Percentiles rank a stretch among this genome's conserved stretches.
Conservation (phyloP, 2,888 invertebrate genomes). For the Argyresthia albistria region DNA sequence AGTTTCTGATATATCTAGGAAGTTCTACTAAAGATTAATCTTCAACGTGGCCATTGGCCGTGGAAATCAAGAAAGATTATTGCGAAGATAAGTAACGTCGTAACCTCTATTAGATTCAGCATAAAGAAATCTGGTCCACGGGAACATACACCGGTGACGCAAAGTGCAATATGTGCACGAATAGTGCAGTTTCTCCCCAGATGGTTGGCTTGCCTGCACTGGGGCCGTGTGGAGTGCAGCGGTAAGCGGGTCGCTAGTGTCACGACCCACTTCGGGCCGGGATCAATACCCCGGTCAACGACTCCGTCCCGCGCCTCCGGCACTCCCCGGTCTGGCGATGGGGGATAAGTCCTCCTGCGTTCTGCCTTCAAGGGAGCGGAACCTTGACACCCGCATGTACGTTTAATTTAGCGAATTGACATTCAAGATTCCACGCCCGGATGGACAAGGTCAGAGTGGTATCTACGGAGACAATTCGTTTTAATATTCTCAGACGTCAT, state of each 20-base stretch:
- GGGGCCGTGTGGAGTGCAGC: conserved; percentile 35
- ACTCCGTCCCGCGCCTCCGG: conserved; percentile 22
- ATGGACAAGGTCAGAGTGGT: neutral
- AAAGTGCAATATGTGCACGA: neutral
- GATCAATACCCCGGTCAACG: conserved; percentile 72
- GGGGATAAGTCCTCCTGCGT: too few species aligned
- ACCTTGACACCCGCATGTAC: neutral
- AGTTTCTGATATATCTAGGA: neutral
- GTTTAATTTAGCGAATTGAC: neutral
- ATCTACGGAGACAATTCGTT: neutral
- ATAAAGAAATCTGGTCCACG: too few species aligned
- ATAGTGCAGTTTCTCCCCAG: neutral
- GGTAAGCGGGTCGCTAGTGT: conserved; percentile 63
- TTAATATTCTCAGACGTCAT: neutral
- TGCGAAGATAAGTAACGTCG: too few species aligned
- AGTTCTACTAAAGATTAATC: neutral
- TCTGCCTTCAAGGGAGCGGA: neutral
- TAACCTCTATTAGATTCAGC: too few species aligned
- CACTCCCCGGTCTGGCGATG: neutral
- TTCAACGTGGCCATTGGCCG: neutral
- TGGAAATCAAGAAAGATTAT: too few species aligned
- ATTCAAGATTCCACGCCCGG: neutral
- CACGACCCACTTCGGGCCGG: conserved; percentile 56
- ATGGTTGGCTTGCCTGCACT: neutral
- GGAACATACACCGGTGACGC: neutral